Evolutionary conservation across 2,113 vertebrate species (phyloP).

Genomic region (Physeter macrocephalus): DNA sequence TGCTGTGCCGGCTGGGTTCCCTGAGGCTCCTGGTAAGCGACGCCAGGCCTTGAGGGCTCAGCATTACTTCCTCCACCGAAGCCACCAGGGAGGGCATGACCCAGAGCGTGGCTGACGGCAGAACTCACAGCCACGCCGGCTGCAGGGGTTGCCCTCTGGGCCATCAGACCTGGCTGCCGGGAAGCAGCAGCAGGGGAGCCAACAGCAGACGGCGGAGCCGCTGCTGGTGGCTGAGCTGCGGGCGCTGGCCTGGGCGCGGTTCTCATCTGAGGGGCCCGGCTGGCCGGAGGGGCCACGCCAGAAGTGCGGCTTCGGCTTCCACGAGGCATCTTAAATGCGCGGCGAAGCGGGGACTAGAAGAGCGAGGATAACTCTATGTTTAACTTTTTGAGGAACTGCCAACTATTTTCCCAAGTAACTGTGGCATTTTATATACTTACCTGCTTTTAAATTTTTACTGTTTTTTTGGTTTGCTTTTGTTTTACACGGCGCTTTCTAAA

Average conservation of each 20-base stretch:
- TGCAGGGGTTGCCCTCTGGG: slow-evolving; percentile 92
- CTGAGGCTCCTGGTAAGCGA: slow-evolving; percentile 93
- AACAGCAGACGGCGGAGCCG: slow-evolving; percentile 83
- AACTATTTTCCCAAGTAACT: not conserved
- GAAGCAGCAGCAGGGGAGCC: slow-evolving; percentile 81
- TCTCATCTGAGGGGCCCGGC: slow-evolving; percentile 79
- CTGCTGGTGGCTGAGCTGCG: slow-evolving; percentile 78
- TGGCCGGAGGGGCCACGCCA: slow-evolving; percentile 88
- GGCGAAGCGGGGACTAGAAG: rapidly evolving
- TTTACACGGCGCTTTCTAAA: not conserved
- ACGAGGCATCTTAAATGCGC: slow-evolving; percentile 81
- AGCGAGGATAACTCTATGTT: rapidly evolving
- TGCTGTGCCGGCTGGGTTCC: slow-evolving; percentile 70
- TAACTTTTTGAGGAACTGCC: not conserved
- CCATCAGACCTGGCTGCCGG: slow-evolving; percentile 90
- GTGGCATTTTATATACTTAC: not conserved
- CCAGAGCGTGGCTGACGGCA: slow-evolving; percentile 87
- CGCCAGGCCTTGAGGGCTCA: slow-evolving; percentile 85
- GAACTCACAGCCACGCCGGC: slow-evolving; percentile 91
- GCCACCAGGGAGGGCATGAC: slow-evolving; percentile 91
- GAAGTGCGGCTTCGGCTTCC: slow-evolving; percentile 91
- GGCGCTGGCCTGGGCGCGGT: slow-evolving; percentile 73
- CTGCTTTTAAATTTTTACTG: not conserved
- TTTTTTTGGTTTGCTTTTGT: not conserved
- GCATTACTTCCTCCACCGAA: slow-evolving; percentile 83